Conservation (phyloP, 2,888 invertebrate genomes). For the Volucella inflata region DNA sequence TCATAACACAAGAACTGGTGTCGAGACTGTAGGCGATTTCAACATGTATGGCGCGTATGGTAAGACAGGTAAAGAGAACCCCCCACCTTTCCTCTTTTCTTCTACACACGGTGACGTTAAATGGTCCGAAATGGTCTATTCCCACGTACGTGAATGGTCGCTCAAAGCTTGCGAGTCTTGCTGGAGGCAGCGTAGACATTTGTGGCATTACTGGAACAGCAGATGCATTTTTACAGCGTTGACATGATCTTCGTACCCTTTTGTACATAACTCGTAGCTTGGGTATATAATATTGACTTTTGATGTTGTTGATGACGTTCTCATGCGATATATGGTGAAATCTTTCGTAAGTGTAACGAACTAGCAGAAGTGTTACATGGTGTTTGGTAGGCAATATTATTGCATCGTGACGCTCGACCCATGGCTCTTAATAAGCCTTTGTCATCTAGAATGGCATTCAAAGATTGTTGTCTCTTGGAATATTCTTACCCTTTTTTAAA, state of each 20-base stretch:
- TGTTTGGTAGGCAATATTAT: constrained; percentile 47
- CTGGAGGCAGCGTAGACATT: constrained; percentile 67
- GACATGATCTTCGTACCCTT: constrained; percentile 56
- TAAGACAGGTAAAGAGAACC: constrained; percentile 16
- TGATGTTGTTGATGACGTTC: constrained; percentile 57
- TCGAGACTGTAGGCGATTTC: constrained; percentile 51
- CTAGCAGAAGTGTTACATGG: constrained; percentile 75
- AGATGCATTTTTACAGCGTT: constrained; percentile 54
- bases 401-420: constrained; percentile 44
- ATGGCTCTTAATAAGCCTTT: constrained; percentile 35
- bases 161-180: constrained; percentile 55
- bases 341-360: constrained; percentile 41
- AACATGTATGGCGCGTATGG: constrained; percentile 63
- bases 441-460: constrained; percentile 54
- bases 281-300: constrained; percentile 57
- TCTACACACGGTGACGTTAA: constrained; percentile 55
- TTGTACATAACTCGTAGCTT: constrained; percentile 53
- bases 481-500: constrained; percentile 39
- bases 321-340: constrained; percentile 56
- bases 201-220: constrained; percentile 40
- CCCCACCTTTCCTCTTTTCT: constrained; percentile 16
- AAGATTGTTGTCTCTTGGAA: constrained; percentile 33
- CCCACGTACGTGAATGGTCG: constrained; percentile 67
- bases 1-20: constrained; percentile 17
- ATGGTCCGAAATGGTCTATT: constrained; percentile 73